phyloP scores from a whole-genome alignment of 37 sponge, comb jelly and placozoan genomes.

The Eunapius fragilis region DNA sequence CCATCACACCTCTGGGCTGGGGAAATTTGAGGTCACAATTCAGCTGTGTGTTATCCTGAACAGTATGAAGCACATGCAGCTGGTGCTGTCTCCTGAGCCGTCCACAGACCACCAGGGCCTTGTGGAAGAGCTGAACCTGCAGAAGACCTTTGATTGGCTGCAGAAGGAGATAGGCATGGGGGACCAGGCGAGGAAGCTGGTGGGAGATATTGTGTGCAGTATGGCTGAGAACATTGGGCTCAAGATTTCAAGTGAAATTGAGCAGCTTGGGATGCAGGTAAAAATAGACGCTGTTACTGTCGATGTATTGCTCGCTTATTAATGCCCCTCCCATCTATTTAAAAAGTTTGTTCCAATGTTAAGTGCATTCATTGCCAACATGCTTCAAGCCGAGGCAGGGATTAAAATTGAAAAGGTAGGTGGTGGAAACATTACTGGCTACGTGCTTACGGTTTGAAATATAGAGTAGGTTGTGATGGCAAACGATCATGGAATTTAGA shows the following conservation, averaged over 20 bases:
- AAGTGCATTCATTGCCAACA: not conserved
- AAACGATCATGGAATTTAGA: too few relatives aligned
- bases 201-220: slow-evolving; percentile 17
- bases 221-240: slow-evolving; percentile 37
- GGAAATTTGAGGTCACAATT: not conserved
- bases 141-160: slow-evolving; percentile 22
- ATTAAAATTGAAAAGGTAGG: not conserved
- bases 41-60: slow-evolving; percentile 51
- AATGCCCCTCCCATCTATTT: too few relatives aligned
- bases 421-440: not conserved
- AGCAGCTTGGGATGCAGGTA: not conserved
- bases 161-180: slow-evolving; percentile 7
- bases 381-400: not conserved
- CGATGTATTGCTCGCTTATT: too few relatives aligned
- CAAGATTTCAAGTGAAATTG: slow-evolving; percentile 20
- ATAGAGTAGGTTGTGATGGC: too few relatives aligned
- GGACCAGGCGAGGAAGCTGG: slow-evolving; percentile 7
- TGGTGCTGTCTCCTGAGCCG: not conserved
- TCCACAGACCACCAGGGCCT: not conserved
- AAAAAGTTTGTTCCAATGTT: not conserved
- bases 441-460: too few relatives aligned
- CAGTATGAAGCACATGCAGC: slow-evolving; percentile 46
- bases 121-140: slow-evolving; percentile 11
- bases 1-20: not conserved
- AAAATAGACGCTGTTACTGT: too few relatives aligned